Conservation (phyloP, 2,888 invertebrate genomes). For the Parnassius smintheus region DNA sequence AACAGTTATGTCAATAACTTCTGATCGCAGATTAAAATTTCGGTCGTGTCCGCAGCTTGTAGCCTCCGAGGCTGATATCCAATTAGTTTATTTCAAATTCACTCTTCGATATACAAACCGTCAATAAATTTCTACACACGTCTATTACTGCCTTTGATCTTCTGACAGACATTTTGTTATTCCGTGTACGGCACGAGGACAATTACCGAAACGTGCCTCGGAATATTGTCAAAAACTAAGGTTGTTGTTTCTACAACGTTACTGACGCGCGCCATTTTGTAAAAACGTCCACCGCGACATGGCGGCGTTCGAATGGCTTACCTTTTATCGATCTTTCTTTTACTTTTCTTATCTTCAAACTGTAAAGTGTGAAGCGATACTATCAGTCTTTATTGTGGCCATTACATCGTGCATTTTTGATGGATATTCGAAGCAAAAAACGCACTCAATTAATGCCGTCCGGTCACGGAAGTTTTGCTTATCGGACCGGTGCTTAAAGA, state of each 20-base stretch:
- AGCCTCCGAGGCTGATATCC: conserved; percentile 39
- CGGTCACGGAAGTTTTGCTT: conserved; percentile 74
- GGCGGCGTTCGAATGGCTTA: conserved; percentile 27
- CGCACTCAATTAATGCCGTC: conserved; percentile 68
- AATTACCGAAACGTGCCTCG: conserved; percentile 73
- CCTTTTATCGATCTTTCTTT: conserved; percentile 53
- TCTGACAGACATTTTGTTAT: conserved; percentile 69
- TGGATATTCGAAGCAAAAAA: conserved; percentile 63
- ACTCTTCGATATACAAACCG: conserved; percentile 59
- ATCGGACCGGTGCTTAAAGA: conserved; percentile 52
- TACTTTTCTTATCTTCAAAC: conserved; percentile 46
- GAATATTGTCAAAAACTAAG: conserved; percentile 66
- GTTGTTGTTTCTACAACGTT: conserved; percentile 31
- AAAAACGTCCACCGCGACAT: conserved; percentile 30
- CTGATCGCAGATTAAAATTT: conserved; percentile 55
- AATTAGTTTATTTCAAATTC: conserved; percentile 61
- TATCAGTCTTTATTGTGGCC: conserved; percentile 58
- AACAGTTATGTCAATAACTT: conserved; percentile 49
- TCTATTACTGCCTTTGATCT: conserved; percentile 78
- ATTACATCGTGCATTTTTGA: conserved; percentile 77
- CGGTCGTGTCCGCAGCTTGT: conserved; percentile 43
- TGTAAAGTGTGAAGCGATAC: conserved; percentile 58
- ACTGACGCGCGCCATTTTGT: conserved; percentile 55
- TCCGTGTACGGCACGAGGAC: conserved; percentile 62
- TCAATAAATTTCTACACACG: conserved; percentile 76